Evolutionary conservation across 2,113 vertebrate species (phyloP).

Genomic region (Silurus glanis): DNA sequence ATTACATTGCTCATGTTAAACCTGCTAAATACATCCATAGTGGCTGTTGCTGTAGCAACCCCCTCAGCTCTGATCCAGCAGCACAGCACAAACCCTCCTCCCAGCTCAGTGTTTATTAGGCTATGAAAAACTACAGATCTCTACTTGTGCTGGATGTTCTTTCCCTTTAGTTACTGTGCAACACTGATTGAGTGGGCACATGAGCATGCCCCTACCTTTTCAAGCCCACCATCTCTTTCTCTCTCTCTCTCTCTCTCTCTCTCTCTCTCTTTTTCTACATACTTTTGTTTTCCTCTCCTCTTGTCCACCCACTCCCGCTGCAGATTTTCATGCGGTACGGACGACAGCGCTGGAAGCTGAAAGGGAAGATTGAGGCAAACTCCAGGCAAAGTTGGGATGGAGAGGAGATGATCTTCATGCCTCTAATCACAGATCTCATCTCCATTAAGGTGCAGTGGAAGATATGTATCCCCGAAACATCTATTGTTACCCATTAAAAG

Average conservation of each 20-base stretch:
- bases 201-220: constrained; percentile 4
- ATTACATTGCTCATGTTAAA: constrained; percentile 31
- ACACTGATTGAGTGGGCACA: background rate
- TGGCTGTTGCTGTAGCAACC: constrained; percentile 48
- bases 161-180: constrained; percentile 6
- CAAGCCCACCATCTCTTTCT: background rate
- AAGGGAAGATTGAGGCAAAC: constrained; percentile 94
- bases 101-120: constrained; percentile 24
- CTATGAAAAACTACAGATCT: constrained; percentile 20
- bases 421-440: constrained; percentile 88
- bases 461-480: background rate
- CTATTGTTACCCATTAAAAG: background rate
- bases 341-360: constrained; percentile 95
- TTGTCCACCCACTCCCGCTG: background rate
- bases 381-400: constrained; percentile 97
- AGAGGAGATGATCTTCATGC: constrained; percentile 91
- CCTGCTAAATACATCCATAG: constrained; percentile 36
- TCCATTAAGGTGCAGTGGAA: constrained; percentile 87
- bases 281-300: constrained; percentile 4
- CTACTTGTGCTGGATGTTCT: constrained; percentile 2
- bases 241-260: no score
- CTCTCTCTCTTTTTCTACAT: no score
- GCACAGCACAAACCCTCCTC: background rate
- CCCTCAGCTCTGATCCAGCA: constrained; percentile 37
- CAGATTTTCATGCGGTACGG: constrained; percentile 98